These are phyloP conservation scores for Rhopalosiphum maidis DNA, from an alignment of 1,140 invertebrate species.

Conservation along the genomic window DNA sequence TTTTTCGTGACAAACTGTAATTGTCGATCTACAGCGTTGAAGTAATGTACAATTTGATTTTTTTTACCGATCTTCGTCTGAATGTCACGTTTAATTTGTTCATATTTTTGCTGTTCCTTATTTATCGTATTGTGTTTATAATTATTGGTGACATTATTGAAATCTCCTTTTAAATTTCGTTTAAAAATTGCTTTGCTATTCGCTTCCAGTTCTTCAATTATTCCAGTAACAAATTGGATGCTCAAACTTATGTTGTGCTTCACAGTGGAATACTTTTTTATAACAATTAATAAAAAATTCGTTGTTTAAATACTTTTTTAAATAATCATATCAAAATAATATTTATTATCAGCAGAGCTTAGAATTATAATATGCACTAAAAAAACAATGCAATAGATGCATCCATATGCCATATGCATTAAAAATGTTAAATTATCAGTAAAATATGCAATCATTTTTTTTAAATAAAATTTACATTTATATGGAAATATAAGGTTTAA, in stretches of 20 bases:
- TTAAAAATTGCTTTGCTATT: background rate
- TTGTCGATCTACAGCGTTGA: background rate
- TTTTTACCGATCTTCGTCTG: background rate
- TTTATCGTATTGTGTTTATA: background rate
- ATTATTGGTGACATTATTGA: too few relatives aligned
- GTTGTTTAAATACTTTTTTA: background rate
- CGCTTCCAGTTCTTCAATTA: background rate
- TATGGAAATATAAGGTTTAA: too few relatives aligned
- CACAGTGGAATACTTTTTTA: too few relatives aligned
- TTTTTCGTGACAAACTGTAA: background rate
- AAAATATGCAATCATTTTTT: too few relatives aligned
- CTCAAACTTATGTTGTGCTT: background rate
- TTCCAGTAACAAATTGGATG: background rate
- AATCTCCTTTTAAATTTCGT: background rate
- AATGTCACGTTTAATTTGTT: background rate
- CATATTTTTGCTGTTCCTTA: background rate
- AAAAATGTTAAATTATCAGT: too few relatives aligned
- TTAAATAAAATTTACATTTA: too few relatives aligned
- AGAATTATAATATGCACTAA: background rate
- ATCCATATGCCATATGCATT: too few relatives aligned
- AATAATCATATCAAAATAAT: background rate
- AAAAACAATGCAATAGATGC: too few relatives aligned
- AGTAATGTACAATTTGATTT: conserved; percentile 9
- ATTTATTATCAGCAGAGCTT: background rate
- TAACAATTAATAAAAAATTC: background rate